These are phyloP conservation scores for Noturus placidus DNA, from an alignment of 2,113 vertebrate species.

Conservation along the genomic window DNA sequence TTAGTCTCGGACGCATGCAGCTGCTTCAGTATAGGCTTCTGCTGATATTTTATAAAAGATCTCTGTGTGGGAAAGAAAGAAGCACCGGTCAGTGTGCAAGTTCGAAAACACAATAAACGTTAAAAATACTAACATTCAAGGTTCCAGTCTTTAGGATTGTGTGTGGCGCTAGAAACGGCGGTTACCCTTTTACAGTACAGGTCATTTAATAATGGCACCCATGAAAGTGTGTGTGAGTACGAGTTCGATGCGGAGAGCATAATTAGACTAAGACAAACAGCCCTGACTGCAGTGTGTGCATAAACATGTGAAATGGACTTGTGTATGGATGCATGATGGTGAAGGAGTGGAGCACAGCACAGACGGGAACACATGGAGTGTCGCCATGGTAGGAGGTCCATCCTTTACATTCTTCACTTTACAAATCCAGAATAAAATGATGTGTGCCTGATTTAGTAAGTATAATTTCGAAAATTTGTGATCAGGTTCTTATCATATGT, in stretches of 20 bases:
- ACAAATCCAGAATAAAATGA: too few species aligned
- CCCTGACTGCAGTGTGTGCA: not conserved
- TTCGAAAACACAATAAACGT: not conserved
- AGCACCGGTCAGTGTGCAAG: not conserved
- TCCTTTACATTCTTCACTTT: too few species aligned
- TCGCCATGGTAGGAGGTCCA: slow-evolving; percentile 11
- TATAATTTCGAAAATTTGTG: too few species aligned
- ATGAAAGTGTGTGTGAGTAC: not conserved
- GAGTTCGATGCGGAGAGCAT: slow-evolving; percentile 6
- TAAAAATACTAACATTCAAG: not conserved
- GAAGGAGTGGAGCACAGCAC: slow-evolving; percentile 7
- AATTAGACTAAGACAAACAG: slow-evolving; percentile 33
- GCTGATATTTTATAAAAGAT: slow-evolving; percentile 69
- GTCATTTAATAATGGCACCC: not conserved
- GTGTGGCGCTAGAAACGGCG: not conserved
- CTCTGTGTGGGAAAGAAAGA: slow-evolving; percentile 64
- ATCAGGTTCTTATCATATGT: too few species aligned
- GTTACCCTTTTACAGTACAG: not conserved
- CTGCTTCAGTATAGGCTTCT: slow-evolving; percentile 74
- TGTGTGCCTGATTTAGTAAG: too few species aligned
- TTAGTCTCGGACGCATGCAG: slow-evolving; percentile 77
- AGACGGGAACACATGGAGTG: slow-evolving; percentile 51
- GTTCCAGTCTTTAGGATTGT: not conserved
- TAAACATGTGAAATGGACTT: slow-evolving; percentile 23
- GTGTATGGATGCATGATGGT: slow-evolving; percentile 37